These are phyloP conservation scores for Chloebia gouldiae DNA, from an alignment of 2,113 vertebrate species.

Conservation along the genomic window DNA sequence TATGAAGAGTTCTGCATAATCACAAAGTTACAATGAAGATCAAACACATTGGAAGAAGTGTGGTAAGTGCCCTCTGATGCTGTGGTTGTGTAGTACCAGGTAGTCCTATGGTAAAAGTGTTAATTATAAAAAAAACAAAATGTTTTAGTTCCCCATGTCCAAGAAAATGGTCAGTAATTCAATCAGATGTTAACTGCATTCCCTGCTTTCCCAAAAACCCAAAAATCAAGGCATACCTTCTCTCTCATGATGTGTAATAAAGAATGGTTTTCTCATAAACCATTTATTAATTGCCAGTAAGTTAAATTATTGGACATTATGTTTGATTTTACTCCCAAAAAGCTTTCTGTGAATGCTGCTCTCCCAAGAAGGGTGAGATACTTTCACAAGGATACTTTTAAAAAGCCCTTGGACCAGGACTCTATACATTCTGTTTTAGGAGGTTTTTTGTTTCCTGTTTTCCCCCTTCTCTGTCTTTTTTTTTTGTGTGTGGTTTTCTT, in stretches of 20 bases:
- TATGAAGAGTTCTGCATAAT: not conserved
- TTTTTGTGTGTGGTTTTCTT: not conserved
- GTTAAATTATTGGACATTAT: not conserved
- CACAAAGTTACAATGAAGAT: not conserved
- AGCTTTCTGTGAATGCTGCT: accelerated
- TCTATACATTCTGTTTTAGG: accelerated
- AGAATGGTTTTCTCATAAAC: accelerated
- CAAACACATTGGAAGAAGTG: not conserved
- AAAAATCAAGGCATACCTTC: accelerated
- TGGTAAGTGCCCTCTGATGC: not conserved
- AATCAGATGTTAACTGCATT: not conserved
- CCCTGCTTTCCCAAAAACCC: not conserved
- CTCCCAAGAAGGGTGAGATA: not conserved
- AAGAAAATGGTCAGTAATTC: not conserved
- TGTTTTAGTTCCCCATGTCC: not conserved
- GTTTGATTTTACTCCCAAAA: not conserved
- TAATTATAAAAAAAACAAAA: not conserved
- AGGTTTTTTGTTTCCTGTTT: not conserved
- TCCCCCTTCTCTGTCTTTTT: not conserved
- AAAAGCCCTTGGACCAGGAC: not conserved
- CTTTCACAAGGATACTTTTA: not conserved
- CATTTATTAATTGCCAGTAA: not conserved
- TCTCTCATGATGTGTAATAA: accelerated
- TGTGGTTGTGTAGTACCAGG: not conserved
- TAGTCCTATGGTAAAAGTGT: not conserved